Conservation (phyloP, 2,797 vertebrate genomes). For the Leptodactylus fallax region DNA sequence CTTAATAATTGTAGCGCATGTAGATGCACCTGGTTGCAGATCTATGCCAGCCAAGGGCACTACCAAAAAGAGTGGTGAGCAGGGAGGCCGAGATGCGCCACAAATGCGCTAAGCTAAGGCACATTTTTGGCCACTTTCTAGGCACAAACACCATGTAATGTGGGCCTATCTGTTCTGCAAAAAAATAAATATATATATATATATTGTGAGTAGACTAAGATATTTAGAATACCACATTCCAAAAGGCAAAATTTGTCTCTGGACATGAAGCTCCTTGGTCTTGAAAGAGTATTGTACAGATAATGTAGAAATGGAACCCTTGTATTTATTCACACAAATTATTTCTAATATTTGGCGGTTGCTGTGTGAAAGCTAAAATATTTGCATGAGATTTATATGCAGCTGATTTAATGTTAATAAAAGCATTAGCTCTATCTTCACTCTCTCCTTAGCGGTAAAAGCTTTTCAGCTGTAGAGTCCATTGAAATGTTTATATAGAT, state of each 20-base stretch:
- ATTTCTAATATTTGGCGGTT: not conserved
- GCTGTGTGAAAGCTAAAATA: not conserved
- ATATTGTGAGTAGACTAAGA: no score
- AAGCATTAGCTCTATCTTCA: constrained; percentile 28
- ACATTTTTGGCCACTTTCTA: no score
- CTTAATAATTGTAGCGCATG: no score
- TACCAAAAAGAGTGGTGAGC: no score
- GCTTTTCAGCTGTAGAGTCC: constrained; percentile 25
- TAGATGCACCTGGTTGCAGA: no score
- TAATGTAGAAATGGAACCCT: not conserved
- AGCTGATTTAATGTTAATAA: constrained; percentile 26
- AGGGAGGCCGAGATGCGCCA: no score
- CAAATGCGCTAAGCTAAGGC: no score
- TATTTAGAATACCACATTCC: not conserved
- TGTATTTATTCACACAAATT: not conserved
- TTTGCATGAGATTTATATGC: constrained; percentile 11
- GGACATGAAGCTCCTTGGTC: not conserved
- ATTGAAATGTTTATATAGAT: constrained; percentile 45
- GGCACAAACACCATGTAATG: no score
- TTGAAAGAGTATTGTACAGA: not conserved
- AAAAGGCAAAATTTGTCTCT: not conserved
- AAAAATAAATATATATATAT: no score
- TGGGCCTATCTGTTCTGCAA: no score
- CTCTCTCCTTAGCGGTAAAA: constrained; percentile 11
- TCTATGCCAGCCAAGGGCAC: no score